A percentile compares a stretch with the other conserved stretches of the same genome.
These are phyloP conservation scores for Sepioteuthis lessoniana DNA, from an alignment of 2,888 invertebrate genomes.

Conservation along the genomic window DNA sequence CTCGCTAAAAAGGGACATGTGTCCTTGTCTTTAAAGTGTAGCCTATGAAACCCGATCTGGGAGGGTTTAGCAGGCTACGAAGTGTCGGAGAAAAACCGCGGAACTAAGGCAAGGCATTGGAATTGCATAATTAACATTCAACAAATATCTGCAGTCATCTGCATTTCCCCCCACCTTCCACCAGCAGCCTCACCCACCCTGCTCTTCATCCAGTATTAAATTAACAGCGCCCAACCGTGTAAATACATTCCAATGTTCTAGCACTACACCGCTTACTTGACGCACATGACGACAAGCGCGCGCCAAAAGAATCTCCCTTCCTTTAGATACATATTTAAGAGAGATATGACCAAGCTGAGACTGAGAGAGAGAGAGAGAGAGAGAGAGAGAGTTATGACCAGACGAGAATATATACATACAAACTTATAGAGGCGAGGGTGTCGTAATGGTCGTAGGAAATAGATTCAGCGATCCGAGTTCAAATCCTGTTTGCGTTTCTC, in stretches of 20 bases:
- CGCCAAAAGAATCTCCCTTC: background rate
- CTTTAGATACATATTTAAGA: background rate
- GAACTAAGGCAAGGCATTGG: background rate
- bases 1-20: background rate
- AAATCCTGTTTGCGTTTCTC: too few relatives aligned
- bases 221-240: background rate
- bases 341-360: too few relatives aligned
- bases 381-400: too few relatives aligned
- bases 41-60: background rate
- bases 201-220: background rate
- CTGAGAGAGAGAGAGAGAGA: too few relatives aligned
- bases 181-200: too few relatives aligned
- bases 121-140: constrained; percentile 16
- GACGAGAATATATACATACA: too few relatives aligned
- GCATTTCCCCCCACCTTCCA: background rate
- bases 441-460: too few relatives aligned
- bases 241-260: background rate
- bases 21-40: background rate
- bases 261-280: too few relatives aligned
- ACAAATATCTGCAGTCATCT: background rate
- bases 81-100: background rate
- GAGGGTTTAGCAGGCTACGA: background rate
- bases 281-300: background rate
- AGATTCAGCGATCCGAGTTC: too few relatives aligned
- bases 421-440: too few relatives aligned